phyloP scores from a whole-genome alignment of 2,113 vertebrate species.

The Diphyllodes magnificus region DNA sequence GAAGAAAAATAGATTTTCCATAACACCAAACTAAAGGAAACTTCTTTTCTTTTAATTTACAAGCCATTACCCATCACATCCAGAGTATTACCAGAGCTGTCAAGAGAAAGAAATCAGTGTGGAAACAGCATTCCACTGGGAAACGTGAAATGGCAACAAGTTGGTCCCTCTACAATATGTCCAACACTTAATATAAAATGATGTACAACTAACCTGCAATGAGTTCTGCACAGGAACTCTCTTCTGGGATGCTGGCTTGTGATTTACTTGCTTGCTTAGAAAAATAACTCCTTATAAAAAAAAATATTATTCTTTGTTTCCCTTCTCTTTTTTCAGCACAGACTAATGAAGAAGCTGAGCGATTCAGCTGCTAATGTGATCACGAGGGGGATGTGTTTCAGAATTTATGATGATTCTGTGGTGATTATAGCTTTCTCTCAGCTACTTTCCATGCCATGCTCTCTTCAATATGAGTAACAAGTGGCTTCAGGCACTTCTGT shows the following conservation, averaged over 20 bases:
- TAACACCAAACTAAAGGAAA: background rate
- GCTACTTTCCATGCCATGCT: background rate
- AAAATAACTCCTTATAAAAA: background rate
- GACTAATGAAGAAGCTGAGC: background rate
- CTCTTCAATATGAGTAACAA: background rate
- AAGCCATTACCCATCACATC: background rate
- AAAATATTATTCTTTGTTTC: background rate
- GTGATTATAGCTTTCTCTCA: background rate
- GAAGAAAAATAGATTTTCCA: background rate
- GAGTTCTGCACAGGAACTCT: background rate
- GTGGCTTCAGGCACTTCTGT: background rate
- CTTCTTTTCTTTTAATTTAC: background rate
- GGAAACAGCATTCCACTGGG: background rate
- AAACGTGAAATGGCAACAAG: slow-evolving; percentile 19
- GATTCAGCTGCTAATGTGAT: background rate
- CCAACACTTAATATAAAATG: slow-evolving; percentile 24
- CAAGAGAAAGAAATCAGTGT: background rate
- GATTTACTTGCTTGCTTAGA: background rate
- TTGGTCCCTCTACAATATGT: background rate
- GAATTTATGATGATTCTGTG: background rate
- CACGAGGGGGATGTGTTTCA: background rate
- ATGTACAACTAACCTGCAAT: slow-evolving; percentile 42
- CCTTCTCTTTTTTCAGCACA: background rate
- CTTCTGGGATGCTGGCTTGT: background rate
- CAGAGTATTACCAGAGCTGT: background rate